Percentiles rank a stretch among this genome's conserved stretches.
Evolutionary conservation across 2,888 invertebrate species (phyloP).

Genomic region (Meandrusa payeni): DNA sequence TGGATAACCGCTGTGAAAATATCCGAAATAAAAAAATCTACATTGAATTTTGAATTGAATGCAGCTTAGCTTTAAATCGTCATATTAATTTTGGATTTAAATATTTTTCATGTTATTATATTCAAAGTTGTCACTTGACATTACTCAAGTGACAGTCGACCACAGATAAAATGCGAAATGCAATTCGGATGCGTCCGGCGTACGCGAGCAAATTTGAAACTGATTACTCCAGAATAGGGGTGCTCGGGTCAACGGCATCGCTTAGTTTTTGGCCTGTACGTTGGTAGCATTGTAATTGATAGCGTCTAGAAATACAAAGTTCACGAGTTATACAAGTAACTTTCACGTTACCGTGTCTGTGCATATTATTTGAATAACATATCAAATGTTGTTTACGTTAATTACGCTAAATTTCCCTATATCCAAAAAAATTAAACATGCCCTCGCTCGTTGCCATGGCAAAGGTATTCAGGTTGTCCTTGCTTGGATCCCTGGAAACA

Average conservation of each 20-base stretch:
- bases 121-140: neutral
- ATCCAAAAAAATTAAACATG: too few relatives aligned
- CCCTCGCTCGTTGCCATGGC: too few relatives aligned
- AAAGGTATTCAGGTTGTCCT: too few relatives aligned
- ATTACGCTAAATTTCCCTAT: too few relatives aligned
- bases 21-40: too few relatives aligned
- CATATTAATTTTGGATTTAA: too few relatives aligned
- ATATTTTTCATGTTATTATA: too few relatives aligned
- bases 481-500: too few relatives aligned
- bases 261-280: constrained; percentile 43
- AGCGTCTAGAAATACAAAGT: constrained; percentile 40
- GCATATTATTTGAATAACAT: constrained; percentile 9
- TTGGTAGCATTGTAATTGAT: constrained; percentile 43
- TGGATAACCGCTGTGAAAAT: too few relatives aligned
- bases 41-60: too few relatives aligned
- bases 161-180: constrained; percentile 19
- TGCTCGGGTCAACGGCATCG: constrained; percentile 46
- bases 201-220: constrained; percentile 26
- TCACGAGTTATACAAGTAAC: constrained; percentile 27
- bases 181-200: constrained; percentile 22
- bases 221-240: constrained; percentile 48
- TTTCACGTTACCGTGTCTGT: constrained; percentile 22
- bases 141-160: neutral
- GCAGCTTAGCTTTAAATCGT: too few relatives aligned
- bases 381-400: too few relatives aligned